Percentiles rank a stretch among this genome's conserved stretches.
Conservation (phyloP, 1,140 invertebrate species). For the Drosophila guanche region DNA sequence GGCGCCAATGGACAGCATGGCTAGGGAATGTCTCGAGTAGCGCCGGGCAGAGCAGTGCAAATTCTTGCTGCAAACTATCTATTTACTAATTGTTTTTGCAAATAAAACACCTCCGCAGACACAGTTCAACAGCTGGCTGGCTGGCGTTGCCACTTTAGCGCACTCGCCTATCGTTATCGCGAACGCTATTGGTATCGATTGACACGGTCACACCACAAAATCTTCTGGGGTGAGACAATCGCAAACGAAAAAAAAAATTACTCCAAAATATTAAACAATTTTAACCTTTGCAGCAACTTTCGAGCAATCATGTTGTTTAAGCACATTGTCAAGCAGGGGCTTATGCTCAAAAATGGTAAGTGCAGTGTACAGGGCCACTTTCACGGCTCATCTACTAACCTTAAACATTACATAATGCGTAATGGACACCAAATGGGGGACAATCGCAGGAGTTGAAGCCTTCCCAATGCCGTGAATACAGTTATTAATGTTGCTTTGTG, state of each 20-base stretch:
- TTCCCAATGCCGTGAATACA: not conserved
- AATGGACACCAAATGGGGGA: not conserved
- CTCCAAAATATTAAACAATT: conserved; percentile 26
- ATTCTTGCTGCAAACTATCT: conserved; percentile 5
- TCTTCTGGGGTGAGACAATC: conserved; percentile 47
- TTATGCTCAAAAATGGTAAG: conserved; percentile 78
- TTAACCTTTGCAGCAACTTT: conserved; percentile 25
- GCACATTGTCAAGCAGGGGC: conserved; percentile 78
- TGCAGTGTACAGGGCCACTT: conserved; percentile 1
- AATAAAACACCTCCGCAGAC: not conserved
- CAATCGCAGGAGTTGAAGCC: not conserved
- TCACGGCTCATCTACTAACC: conserved; percentile 55
- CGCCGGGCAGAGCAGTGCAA: not conserved
- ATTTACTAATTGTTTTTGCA: conserved; percentile 56
- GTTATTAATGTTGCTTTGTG: not conserved
- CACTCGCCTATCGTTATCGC: conserved; percentile 25
- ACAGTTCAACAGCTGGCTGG: no score
- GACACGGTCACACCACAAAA: conserved; percentile 30
- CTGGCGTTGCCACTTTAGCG: not conserved
- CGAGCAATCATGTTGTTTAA: conserved; percentile 81
- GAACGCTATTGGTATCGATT: not conserved
- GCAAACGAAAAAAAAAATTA: conserved; percentile 31
- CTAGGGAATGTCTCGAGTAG: conserved; percentile 46
- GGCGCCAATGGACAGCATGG: conserved; percentile 78
- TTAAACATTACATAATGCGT: conserved; percentile 80